phyloP scores from a whole-genome alignment of 2,888 invertebrate genomes.

The Mythimna loreyi region DNA sequence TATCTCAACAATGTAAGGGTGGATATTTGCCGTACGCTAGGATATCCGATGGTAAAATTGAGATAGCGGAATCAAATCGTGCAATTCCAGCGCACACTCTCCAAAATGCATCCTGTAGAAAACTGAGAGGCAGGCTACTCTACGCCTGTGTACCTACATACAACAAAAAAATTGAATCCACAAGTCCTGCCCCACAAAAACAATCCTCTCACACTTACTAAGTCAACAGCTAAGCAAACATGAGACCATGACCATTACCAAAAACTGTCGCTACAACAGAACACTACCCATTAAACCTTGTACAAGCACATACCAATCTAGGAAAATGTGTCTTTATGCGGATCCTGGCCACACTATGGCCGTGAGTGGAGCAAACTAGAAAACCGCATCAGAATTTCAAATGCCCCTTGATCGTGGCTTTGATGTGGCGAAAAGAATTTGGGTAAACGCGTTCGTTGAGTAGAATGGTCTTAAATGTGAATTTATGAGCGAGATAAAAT shows the following conservation, averaged over 20 bases:
- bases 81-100: too few relatives aligned
- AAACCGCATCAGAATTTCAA: slow-evolving; percentile 80
- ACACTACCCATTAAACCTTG: slow-evolving; percentile 25
- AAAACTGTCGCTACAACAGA: slow-evolving; percentile 13
- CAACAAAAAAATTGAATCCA: neutral
- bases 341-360: slow-evolving; percentile 42
- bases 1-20: too few relatives aligned
- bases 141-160: too few relatives aligned
- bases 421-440: slow-evolving; percentile 68
- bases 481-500: slow-evolving; percentile 52
- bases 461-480: slow-evolving; percentile 59
- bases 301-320: slow-evolving; percentile 59
- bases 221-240: slow-evolving; percentile 18
- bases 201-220: neutral
- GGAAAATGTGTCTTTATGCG: slow-evolving; percentile 52
- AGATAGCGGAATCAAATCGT: too few relatives aligned
- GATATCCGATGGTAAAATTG: too few relatives aligned
- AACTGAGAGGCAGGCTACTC: too few relatives aligned
- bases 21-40: too few relatives aligned
- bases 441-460: slow-evolving; percentile 64
- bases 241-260: neutral
- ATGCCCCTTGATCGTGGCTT: slow-evolving; percentile 69
- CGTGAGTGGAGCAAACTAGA: slow-evolving; percentile 73
- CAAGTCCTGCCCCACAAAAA: neutral
- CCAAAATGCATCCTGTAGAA: too few relatives aligned